Conservation (phyloP, 2,797 vertebrate genomes). For the Gobionotothen gibberifrons region DNA sequence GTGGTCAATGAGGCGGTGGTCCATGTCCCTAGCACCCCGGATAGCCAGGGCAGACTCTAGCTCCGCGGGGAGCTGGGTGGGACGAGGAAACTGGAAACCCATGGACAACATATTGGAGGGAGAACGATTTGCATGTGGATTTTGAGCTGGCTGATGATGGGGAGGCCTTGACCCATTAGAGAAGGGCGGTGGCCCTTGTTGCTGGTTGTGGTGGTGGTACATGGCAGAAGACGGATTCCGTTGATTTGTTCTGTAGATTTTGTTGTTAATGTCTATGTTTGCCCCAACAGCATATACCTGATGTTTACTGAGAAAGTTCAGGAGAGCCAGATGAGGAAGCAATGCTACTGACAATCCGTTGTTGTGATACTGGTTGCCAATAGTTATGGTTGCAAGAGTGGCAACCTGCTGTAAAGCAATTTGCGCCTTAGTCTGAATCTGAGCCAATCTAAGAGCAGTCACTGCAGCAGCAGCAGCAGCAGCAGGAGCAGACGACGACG, state of each 20-base stretch:
- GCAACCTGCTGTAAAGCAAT: constrained; percentile 86
- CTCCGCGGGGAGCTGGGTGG: constrained; percentile 77
- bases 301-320: constrained; percentile 75
- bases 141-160: constrained; percentile 60
- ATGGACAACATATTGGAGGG: constrained; percentile 62
- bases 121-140: constrained; percentile 61
- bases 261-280: constrained; percentile 80
- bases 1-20: constrained; percentile 74
- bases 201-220: constrained; percentile 82
- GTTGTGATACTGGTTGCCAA: constrained; percentile 67
- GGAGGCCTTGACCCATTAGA: constrained; percentile 57
- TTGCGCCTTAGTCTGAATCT: constrained; percentile 83
- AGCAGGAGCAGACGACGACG: constrained; percentile 1
- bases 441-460: constrained; percentile 88
- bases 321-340: constrained; percentile 78
- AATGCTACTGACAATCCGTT: constrained; percentile 45
- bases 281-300: constrained; percentile 79
- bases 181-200: constrained; percentile 71
- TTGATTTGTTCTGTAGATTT: constrained; percentile 59
- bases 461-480: constrained; percentile 48
- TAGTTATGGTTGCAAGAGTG: constrained; percentile 74
- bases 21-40: constrained; percentile 72
- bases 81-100: constrained; percentile 76
- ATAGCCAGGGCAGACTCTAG: constrained; percentile 78
- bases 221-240: constrained; percentile 74